Evolutionary conservation across 2,797 vertebrate genomes (phyloP).

Genomic region (Miichthys miiuy): DNA sequence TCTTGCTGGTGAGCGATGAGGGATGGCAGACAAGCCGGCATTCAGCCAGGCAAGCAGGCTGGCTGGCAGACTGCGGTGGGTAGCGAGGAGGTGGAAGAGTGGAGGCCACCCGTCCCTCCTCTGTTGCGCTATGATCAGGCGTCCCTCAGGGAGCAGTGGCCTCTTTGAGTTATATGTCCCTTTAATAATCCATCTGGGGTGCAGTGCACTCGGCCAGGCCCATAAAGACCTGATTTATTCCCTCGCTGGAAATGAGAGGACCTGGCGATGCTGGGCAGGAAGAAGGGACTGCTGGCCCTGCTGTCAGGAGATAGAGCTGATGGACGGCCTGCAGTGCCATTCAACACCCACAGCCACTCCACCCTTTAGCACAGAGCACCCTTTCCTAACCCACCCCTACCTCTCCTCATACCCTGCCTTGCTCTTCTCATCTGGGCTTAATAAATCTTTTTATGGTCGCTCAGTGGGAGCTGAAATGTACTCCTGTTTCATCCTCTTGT

Average conservation of each 20-base stretch:
- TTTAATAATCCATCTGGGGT: conserved; percentile 86
- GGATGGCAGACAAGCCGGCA: conserved; percentile 46
- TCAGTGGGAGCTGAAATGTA: conserved; percentile 35
- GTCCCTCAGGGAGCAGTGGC: conserved; percentile 76
- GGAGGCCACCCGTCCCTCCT: conserved; percentile 68
- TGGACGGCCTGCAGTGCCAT: conserved; percentile 69
- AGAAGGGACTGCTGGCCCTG: conserved; percentile 67
- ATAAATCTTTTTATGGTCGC: conserved; percentile 53
- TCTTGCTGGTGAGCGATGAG: conserved; percentile 50
- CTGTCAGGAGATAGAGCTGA: conserved; percentile 82
- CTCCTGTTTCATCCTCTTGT: conserved; percentile 29
- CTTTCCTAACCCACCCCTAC: conserved; percentile 11
- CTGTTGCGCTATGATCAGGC: conserved; percentile 73
- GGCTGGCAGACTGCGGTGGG: conserved; percentile 62
- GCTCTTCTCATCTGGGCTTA: conserved; percentile 41
- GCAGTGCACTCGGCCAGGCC: conserved; percentile 72
- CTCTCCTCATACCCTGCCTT: conserved; percentile 35
- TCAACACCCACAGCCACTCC: conserved; percentile 55
- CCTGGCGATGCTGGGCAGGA: conserved; percentile 61
- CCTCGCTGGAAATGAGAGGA: conserved; percentile 81
- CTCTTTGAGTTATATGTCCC: conserved; percentile 85
- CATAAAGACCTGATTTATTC: conserved; percentile 87
- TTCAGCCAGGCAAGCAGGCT: conserved; percentile 57
- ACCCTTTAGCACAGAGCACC: conserved; percentile 38
- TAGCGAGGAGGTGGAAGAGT: conserved; percentile 56